Conservation (phyloP, 2,888 invertebrate species). For the Protophormia terraenovae region DNA sequence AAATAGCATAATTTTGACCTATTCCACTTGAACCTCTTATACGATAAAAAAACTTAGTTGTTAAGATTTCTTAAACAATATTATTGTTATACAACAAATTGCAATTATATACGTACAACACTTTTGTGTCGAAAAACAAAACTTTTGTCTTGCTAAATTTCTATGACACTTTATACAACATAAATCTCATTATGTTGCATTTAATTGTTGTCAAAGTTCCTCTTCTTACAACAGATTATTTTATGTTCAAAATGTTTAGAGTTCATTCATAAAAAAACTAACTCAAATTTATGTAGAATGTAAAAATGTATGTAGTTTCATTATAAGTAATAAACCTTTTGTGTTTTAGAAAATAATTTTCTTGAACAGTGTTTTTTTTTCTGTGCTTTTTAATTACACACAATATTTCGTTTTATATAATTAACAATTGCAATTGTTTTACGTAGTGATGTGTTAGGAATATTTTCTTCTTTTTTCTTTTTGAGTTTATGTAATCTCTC, state of each 20-base stretch:
- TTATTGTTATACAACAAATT: no score
- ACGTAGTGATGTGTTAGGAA: no score
- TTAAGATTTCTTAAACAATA: no score
- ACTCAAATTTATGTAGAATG: neutral
- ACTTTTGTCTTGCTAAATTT: neutral
- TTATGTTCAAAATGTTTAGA: neutral
- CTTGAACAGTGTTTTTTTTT: slow-evolving; percentile 8
- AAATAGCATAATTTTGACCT: no score
- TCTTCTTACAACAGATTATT: slow-evolving; percentile 22
- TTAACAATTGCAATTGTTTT: slow-evolving; percentile 59
- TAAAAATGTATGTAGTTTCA: slow-evolving; percentile 21
- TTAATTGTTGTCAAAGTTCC: slow-evolving; percentile 55
- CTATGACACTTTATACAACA: neutral
- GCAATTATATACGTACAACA: no score
- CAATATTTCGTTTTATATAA: slow-evolving; percentile 25
- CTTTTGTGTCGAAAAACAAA: neutral
- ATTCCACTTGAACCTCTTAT: no score
- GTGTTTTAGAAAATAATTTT: neutral
- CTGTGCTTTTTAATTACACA: slow-evolving; percentile 13
- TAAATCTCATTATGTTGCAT: slow-evolving; percentile 22
- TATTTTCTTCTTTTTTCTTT: neutral
- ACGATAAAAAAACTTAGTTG: no score
- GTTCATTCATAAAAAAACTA: slow-evolving; percentile 34
- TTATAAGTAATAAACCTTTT: neutral
- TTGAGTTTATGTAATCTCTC: neutral